Evolutionary conservation across 2,113 vertebrate species (phyloP).

Genomic region (Hydrolagus affinis): DNA sequence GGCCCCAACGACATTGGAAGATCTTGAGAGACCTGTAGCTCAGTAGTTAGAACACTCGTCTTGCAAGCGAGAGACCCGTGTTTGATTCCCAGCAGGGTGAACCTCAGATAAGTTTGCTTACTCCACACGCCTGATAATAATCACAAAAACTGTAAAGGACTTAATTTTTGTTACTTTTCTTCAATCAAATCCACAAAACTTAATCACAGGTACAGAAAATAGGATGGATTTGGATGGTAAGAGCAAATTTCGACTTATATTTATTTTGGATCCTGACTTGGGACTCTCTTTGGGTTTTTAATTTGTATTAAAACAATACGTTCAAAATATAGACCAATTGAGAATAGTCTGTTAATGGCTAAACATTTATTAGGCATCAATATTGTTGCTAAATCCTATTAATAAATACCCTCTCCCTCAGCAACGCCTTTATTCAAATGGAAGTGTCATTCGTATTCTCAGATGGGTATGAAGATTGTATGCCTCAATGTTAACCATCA

Average conservation of each 20-base stretch:
- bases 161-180: background rate
- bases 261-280: conserved; percentile 2
- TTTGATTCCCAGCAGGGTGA: too few relatives aligned
- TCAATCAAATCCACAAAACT: background rate
- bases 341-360: background rate
- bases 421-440: background rate
- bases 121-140: too few relatives aligned
- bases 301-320: background rate
- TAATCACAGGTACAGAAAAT: background rate
- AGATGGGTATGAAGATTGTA: conserved; percentile 2
- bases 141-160: too few relatives aligned
- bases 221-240: background rate
- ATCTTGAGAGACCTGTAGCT: too few relatives aligned
- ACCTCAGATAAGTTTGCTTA: too few relatives aligned
- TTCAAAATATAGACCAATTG: background rate
- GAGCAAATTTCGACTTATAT: background rate
- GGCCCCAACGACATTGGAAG: background rate
- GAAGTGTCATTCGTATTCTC: background rate
- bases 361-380: background rate
- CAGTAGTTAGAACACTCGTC: too few relatives aligned
- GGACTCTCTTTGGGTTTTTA: background rate
- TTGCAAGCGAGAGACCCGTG: too few relatives aligned
- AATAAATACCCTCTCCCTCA: background rate
- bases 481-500: too few relatives aligned
- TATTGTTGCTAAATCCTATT: background rate